These are phyloP conservation scores for Pelodiscus sinensis DNA, from an alignment of 2,113 vertebrate genomes.

Conservation along the genomic window DNA sequence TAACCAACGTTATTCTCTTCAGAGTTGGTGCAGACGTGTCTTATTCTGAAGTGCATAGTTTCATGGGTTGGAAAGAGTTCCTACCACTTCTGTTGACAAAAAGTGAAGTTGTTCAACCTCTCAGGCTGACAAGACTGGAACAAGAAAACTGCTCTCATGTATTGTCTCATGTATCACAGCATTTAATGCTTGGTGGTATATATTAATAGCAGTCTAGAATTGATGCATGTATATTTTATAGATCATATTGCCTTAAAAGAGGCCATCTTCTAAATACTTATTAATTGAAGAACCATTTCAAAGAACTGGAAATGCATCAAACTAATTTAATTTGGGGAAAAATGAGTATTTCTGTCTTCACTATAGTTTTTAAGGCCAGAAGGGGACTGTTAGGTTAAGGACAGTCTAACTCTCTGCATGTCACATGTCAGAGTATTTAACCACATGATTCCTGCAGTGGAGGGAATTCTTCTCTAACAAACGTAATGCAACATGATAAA, in stretches of 20 bases:
- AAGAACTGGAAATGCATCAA: background rate
- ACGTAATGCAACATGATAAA: background rate
- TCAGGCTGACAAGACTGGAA: conserved; percentile 15
- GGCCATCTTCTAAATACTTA: background rate
- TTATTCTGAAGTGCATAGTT: background rate
- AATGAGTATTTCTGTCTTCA: background rate
- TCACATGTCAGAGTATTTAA: background rate
- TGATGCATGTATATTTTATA: background rate
- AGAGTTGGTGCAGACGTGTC: background rate
- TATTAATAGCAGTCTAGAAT: background rate
- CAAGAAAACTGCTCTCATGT: background rate
- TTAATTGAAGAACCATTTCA: conserved; percentile 1
- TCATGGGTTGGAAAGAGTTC: background rate
- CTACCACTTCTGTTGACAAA: background rate
- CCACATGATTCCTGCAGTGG: background rate
- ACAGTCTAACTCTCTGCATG: background rate
- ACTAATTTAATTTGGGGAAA: background rate
- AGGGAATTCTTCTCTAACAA: background rate
- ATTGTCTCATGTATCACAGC: background rate
- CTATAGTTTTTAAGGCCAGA: background rate
- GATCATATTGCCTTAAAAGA: background rate
- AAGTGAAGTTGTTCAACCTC: conserved; percentile 55
- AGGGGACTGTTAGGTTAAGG: background rate
- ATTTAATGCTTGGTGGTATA: background rate
- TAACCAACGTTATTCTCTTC: background rate